These are phyloP conservation scores for Pangasius larnaudii DNA, from an alignment of 2,797 vertebrate species.

Conservation along the genomic window DNA sequence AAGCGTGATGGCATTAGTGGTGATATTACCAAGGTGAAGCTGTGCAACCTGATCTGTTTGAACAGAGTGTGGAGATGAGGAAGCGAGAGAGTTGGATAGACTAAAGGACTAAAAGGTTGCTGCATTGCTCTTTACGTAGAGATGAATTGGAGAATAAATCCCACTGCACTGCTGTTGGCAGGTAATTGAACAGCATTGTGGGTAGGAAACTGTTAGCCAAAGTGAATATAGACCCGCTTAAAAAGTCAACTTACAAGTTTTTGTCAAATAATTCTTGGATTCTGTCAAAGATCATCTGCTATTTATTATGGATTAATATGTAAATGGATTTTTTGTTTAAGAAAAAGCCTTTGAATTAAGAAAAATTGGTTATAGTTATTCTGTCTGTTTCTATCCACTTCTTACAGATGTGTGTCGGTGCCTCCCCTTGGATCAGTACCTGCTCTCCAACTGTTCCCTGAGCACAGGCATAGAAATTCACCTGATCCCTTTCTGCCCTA, in stretches of 20 bases:
- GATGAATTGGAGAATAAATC: background rate
- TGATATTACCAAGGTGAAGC: background rate
- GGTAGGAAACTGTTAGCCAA: background rate
- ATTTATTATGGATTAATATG: background rate
- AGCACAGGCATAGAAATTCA: slow-evolving; percentile 3
- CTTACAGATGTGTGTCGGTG: slow-evolving; percentile 3
- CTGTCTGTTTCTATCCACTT: background rate
- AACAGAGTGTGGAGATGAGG: background rate
- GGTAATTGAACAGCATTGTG: background rate
- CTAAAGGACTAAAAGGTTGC: background rate
- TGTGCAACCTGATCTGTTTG: background rate
- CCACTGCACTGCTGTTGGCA: background rate
- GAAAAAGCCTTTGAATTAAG: background rate
- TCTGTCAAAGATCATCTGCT: background rate
- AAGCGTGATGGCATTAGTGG: too few species aligned
- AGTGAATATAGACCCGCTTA: background rate
- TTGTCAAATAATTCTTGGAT: background rate
- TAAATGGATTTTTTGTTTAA: background rate
- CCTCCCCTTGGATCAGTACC: background rate
- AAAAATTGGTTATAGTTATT: background rate
- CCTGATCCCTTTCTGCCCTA: background rate
- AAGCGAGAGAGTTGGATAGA: background rate
- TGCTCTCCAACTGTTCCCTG: background rate
- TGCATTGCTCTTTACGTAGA: background rate
- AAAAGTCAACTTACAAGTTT: background rate